Base-by-base conservation (phyloP, 2,797 vertebrate species). In the Pristis pectinata region DNA sequence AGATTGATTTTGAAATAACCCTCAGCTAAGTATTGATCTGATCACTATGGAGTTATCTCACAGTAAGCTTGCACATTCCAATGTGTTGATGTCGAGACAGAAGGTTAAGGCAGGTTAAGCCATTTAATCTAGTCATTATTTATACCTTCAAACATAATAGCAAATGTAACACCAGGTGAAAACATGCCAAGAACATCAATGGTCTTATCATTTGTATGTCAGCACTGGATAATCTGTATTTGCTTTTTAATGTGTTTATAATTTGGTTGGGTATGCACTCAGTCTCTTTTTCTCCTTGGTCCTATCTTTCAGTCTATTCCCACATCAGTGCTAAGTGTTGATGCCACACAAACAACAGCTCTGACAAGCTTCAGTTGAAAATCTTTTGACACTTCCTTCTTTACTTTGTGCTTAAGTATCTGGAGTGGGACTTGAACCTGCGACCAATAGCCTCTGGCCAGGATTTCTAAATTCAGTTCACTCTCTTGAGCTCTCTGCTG, bases 91-190 rank as follows among this genome's bases (percentile, higher is more conserved):
- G 11, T 76, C 67, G 17, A 56, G 92, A 34, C 44, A 94, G 70
- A n/a, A 70, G 92, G 41, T 49, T 53, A 72, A 76, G 41, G 37
- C 44, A 94, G 92, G 41, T 76, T 94, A 72, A 94, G 44, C 67
- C 64, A 74, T 94, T 94, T 91, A 91, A 91, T 91, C 87, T 67
- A 24, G 59, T 91, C 87, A 91, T 41, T 91, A 91, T 91, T 67
- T 41, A 61, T n/a, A 41, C 87, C 59, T 67, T 41, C 37, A 91
- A 91, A 91, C 87, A 67, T 24, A 91, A 91, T 64, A 27, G 61
- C 87, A 91, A 24, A 91, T 91, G n/a, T 67, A 67, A 91, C 59
- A 41, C 87, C 67, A 24, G 87, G 87, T 67, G 19, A 19, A 91
- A 91, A 91, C 17, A 91, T 91, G n/a, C 44, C 87, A 37, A 91